phyloP scores from a whole-genome alignment of 2,797 vertebrate species.

The Florisuga fusca region DNA sequence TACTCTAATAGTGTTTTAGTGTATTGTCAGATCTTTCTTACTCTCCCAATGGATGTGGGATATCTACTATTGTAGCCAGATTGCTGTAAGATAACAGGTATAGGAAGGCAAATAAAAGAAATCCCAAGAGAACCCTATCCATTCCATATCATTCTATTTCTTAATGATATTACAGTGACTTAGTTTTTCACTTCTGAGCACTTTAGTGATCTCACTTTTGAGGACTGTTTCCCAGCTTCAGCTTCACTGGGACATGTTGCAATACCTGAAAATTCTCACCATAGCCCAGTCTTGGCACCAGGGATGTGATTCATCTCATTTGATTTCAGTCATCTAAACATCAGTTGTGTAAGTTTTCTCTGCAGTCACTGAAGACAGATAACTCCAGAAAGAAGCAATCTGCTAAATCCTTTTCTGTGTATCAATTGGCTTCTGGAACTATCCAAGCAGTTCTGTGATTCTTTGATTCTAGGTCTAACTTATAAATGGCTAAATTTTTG shows the following conservation, averaged over 20 bases:
- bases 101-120: constrained; percentile 9
- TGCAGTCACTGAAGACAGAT: background rate
- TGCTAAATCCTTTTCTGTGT: background rate
- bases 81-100: background rate
- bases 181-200: background rate
- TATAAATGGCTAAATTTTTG: background rate
- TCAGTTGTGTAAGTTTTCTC: background rate
- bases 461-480: background rate
- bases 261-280: background rate
- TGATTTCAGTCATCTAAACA: background rate
- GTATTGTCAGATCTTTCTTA: constrained; percentile 4
- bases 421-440: background rate
- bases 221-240: background rate
- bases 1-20: constrained; percentile 11
- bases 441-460: too few relatives aligned
- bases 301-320: background rate
- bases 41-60: background rate
- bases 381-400: background rate
- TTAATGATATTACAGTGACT: background rate
- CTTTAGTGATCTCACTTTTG: background rate
- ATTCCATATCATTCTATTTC: background rate
- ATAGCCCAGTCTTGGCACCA: background rate
- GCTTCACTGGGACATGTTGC: background rate
- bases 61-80: background rate
- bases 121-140: background rate